These are phyloP conservation scores for Stegana nigrithorax DNA, from an alignment of 2,888 invertebrate species.

Conservation along the genomic window DNA sequence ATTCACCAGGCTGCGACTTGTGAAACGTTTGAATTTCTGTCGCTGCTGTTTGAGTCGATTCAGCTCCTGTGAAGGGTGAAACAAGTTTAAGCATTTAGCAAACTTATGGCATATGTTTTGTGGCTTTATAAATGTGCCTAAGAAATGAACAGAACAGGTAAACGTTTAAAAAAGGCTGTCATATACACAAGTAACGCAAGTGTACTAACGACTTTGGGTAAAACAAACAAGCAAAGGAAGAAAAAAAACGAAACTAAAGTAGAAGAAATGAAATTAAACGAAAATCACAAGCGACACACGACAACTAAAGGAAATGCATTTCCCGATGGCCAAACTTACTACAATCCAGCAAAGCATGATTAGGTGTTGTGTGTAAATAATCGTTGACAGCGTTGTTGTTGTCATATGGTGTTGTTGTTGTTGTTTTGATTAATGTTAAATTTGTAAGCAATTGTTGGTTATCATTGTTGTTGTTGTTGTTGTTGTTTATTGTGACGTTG, in stretches of 20 bases:
- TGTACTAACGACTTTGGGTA: too few species aligned
- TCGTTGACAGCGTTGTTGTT: neutral
- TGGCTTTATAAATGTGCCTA: neutral
- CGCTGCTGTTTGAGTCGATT: constrained; percentile 49
- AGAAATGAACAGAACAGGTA: constrained; percentile 37
- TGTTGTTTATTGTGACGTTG: constrained; percentile 10
- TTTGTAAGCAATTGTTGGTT: too few species aligned
- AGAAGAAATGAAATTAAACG: neutral
- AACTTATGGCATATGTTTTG: constrained; percentile 33
- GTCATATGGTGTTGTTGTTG: constrained; percentile 1
- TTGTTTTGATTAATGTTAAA: neutral
- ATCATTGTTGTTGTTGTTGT: too few species aligned
- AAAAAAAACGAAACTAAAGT: neutral
- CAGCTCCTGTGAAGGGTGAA: constrained; percentile 49
- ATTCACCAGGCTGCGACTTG: constrained; percentile 55
- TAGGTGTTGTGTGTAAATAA: constrained; percentile 37
- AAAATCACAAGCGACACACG: neutral
- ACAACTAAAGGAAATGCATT: too few species aligned
- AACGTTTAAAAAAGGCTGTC: neutral
- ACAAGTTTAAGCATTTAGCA: constrained; percentile 28
- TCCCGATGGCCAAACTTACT: constrained; percentile 60
- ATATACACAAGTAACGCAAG: neutral
- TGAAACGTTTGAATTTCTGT: constrained; percentile 60
- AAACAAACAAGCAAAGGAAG: constrained; percentile 1
- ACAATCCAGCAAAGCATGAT: constrained; percentile 63